These are phyloP conservation scores for Mastomys coucha DNA, from an alignment of 2,113 vertebrate species.

Conservation along the genomic window DNA sequence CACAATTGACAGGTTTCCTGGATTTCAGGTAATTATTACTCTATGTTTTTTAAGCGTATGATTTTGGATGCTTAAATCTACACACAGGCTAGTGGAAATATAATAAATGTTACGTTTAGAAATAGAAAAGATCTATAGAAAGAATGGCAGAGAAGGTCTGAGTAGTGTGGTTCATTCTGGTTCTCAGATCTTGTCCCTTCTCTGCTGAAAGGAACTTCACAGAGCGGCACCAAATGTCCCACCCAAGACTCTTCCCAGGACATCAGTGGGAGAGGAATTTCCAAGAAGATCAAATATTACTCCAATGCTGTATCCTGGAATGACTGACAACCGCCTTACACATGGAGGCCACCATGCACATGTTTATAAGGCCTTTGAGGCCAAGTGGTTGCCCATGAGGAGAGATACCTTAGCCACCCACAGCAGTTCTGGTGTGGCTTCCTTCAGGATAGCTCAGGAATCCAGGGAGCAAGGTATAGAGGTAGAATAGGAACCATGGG, in stretches of 20 bases:
- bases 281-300: neutral
- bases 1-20: neutral
- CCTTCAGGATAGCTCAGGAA: neutral
- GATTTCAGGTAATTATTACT: neutral
- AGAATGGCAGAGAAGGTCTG: neutral
- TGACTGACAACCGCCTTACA: neutral
- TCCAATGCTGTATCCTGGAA: fast-evolving
- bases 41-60: neutral
- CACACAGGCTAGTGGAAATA: neutral
- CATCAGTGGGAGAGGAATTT: fast-evolving
- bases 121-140: neutral
- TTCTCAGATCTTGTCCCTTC: neutral
- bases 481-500: neutral
- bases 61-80: neutral
- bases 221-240: neutral
- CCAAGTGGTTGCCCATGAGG: neutral
- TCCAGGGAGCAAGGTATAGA: fast-evolving
- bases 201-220: neutral
- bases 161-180: neutral
- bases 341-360: fast-evolving
- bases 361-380: too few species aligned
- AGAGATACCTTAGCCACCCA: neutral
- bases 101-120: neutral
- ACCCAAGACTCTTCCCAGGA: neutral
- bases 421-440: neutral